Evolutionary conservation across 2,113 vertebrate species (phyloP).

Genomic region (Hyaena hyaena): DNA sequence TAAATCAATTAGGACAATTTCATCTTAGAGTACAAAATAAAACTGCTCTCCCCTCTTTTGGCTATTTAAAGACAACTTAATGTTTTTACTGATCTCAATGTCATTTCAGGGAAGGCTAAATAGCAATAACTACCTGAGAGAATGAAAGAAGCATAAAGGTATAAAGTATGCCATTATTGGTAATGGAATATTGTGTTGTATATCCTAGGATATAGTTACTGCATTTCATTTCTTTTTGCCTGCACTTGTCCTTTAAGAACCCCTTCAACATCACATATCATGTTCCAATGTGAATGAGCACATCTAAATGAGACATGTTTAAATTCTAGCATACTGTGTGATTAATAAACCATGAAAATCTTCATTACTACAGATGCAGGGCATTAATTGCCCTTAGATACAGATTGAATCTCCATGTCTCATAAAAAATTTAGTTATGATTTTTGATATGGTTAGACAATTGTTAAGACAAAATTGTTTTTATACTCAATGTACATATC

Average conservation of each 20-base stretch:
- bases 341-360: conserved; percentile 82
- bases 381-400: conserved; percentile 76
- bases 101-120: conserved; percentile 52
- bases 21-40: not conserved
- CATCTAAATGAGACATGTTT: conserved; percentile 73
- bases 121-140: conserved; percentile 50
- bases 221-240: conserved; percentile 65
- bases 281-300: conserved; percentile 53
- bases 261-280: conserved; percentile 58
- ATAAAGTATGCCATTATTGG: conserved; percentile 15
- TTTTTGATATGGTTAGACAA: not conserved
- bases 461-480: not conserved
- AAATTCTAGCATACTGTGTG: conserved; percentile 80
- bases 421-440: conserved; percentile 60
- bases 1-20: not conserved
- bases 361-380: conserved; percentile 73
- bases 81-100: not conserved
- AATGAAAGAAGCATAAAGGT: conserved; percentile 9
- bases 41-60: not conserved
- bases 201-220: conserved; percentile 38
- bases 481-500: not conserved
- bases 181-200: conserved; percentile 39
- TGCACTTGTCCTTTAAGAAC: conserved; percentile 34
- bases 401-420: conserved; percentile 62
- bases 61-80: not conserved